Base-by-base conservation (phyloP, 1,140 invertebrate species). In the Pseudomyrmex pallidus region DNA sequence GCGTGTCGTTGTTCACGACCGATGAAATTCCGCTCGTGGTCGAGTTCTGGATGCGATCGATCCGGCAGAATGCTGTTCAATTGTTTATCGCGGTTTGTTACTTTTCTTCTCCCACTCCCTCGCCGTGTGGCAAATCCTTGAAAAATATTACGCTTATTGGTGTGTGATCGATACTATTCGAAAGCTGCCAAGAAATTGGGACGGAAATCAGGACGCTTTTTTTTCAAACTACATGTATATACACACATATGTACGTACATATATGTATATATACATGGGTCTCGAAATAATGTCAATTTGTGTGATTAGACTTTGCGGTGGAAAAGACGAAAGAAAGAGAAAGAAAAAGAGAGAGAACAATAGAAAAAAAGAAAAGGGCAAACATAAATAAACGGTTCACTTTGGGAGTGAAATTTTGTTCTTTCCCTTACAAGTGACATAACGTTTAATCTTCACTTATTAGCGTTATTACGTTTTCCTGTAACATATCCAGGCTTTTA, bases 81-180 rank as follows among this genome's bases (percentile, higher is more conserved):
- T 80, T 80, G 52, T 80, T 80, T 80, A 80, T 52, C 17, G 44
- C 25, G 22, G 12, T 50, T 80, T 70, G 56, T 80, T 78, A 22
- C 35, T 22, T 57, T n/a, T 59, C n/a, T 17, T 3, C 54, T 10
- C n/a, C 35, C 46, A 1, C 7, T 1, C 50, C 1, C 50, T 35
- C 35, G 5, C 35, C 35, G 35, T 5, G 35, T 35, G 35, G 35
- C 35, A 35, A 35, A 70, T 1, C 44, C 52, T 59, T 52, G 64
- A 70, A 78, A 78, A 68, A 78, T 15, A 70, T 78, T 57, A 57
- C 20, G 20, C 48, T 68, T 25, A 48, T 59, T 10, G 20, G 25
- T n/a, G n/a, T n/a, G n/a, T 46, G 44, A 72, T 78, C 35, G 44
- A 59, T 78, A 70, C 44, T 5, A 78, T 80, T 80, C 12, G 2